Evolutionary conservation across 1,140 invertebrate genomes (phyloP).

Genomic region (Thaumetopoea pityocampa): DNA sequence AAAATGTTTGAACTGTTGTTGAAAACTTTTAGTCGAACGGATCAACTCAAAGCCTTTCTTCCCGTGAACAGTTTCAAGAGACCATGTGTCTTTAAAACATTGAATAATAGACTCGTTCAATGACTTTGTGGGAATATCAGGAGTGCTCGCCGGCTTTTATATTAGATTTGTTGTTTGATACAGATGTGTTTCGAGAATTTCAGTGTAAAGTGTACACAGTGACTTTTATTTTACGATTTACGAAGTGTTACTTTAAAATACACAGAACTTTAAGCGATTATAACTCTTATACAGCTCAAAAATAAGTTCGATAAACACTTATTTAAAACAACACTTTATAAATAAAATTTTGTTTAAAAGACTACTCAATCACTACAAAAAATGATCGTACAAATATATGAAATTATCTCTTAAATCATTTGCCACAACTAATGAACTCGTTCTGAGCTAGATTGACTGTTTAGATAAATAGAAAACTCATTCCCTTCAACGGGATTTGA

Average conservation of each 20-base stretch:
- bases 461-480: constrained; percentile 35
- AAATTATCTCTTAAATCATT: constrained; percentile 12
- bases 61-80: constrained; percentile 32
- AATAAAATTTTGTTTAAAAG: too few relatives aligned
- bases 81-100: constrained; percentile 39
- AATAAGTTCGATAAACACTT: too few relatives aligned
- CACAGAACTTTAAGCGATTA: too few relatives aligned
- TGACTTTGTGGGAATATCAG: constrained; percentile 13
- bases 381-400: constrained; percentile 9
- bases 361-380: constrained; percentile 1
- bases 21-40: constrained; percentile 65
- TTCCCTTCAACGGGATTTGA: constrained; percentile 13
- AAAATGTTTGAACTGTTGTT: constrained; percentile 71
- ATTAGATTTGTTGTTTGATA: too few relatives aligned
- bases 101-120: constrained; percentile 33
- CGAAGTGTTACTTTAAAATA: too few relatives aligned
- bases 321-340: too few relatives aligned
- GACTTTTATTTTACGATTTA: too few relatives aligned
- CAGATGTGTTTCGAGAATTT: too few relatives aligned
- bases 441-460: constrained; percentile 17
- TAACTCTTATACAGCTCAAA: too few relatives aligned
- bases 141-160: constrained; percentile 6
- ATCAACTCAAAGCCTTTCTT: constrained; percentile 53
- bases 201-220: too few relatives aligned
- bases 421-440: constrained; percentile 21